These are phyloP conservation scores for Drosophila austrosaltans DNA, from an alignment of 2,888 invertebrate species.

Conservation along the genomic window DNA sequence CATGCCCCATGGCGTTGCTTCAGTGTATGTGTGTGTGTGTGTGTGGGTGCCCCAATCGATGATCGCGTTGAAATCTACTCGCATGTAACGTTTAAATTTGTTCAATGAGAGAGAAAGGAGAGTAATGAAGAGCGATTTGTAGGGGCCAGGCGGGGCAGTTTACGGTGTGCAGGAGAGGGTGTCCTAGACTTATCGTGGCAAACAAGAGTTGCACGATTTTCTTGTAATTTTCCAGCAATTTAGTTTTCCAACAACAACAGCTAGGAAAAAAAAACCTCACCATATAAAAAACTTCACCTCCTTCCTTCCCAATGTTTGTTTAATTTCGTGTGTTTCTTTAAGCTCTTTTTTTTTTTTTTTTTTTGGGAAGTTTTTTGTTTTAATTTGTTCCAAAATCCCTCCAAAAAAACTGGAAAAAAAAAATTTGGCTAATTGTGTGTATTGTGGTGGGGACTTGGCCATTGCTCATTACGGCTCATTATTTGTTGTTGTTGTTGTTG, in stretches of 20 bases:
- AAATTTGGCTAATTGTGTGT: slow-evolving; percentile 77
- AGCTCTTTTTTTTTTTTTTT: slow-evolving; percentile 57
- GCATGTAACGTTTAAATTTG: slow-evolving; percentile 79
- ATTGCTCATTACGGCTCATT: slow-evolving; percentile 74
- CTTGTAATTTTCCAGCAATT: slow-evolving; percentile 81
- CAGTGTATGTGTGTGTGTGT: slow-evolving; percentile 25
- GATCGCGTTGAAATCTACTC: slow-evolving; percentile 79
- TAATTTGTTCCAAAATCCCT: slow-evolving; percentile 70
- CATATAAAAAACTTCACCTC: slow-evolving; percentile 56
- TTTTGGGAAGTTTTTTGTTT: slow-evolving; percentile 45
- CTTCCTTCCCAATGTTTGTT: slow-evolving; percentile 72
- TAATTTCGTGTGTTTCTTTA: slow-evolving; percentile 75
- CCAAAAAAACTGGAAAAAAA: slow-evolving; percentile 27
- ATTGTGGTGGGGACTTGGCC: slow-evolving; percentile 47
- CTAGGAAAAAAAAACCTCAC: slow-evolving; percentile 29
- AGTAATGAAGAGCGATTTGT: slow-evolving; percentile 3
- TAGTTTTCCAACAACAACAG: slow-evolving; percentile 40
- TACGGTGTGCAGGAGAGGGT: neutral
- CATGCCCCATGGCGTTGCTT: slow-evolving; percentile 29
- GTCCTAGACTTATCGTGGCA: slow-evolving; percentile 60
- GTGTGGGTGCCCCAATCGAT: slow-evolving; percentile 75
- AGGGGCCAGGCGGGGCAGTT: neutral
- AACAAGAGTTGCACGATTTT: slow-evolving; percentile 81
- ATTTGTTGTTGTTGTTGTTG: slow-evolving; percentile 62
- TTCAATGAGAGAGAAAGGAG: slow-evolving; percentile 35